These are phyloP conservation scores for Grapholita molesta DNA, from an alignment of 1,140 invertebrate genomes.

Conservation along the genomic window DNA sequence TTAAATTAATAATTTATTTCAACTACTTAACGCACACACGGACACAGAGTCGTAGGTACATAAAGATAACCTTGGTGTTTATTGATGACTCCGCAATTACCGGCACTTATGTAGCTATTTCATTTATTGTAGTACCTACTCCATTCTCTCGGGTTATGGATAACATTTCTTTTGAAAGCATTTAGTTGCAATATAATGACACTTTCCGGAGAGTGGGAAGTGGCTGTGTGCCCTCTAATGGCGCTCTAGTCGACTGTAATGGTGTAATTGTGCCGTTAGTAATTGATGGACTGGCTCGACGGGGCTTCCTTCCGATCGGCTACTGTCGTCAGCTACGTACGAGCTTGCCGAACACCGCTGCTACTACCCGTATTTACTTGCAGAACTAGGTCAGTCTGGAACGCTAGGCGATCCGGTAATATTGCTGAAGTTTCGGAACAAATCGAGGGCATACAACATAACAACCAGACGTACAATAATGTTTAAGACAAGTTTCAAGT, in stretches of 20 bases:
- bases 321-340: constrained; percentile 37
- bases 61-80: constrained; percentile 1
- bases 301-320: constrained; percentile 39
- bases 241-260: constrained; percentile 42
- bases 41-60: background rate
- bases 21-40: background rate
- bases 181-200: constrained; percentile 29
- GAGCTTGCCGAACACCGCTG: background rate
- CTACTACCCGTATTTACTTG: background rate
- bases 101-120: background rate
- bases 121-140: background rate
- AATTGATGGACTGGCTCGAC: constrained; percentile 46
- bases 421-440: background rate
- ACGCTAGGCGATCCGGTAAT: background rate
- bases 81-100: background rate
- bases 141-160: background rate
- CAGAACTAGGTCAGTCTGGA: constrained; percentile 6
- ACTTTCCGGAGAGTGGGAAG: constrained; percentile 42
- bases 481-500: too few relatives aligned
- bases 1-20: background rate
- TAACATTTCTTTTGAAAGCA: constrained; percentile 6
- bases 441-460: background rate
- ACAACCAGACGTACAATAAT: background rate
- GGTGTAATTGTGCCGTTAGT: constrained; percentile 52
- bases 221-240: constrained; percentile 21